Base-by-base conservation (phyloP, 2,888 invertebrate species). In the Therioaphis trifolii region DNA sequence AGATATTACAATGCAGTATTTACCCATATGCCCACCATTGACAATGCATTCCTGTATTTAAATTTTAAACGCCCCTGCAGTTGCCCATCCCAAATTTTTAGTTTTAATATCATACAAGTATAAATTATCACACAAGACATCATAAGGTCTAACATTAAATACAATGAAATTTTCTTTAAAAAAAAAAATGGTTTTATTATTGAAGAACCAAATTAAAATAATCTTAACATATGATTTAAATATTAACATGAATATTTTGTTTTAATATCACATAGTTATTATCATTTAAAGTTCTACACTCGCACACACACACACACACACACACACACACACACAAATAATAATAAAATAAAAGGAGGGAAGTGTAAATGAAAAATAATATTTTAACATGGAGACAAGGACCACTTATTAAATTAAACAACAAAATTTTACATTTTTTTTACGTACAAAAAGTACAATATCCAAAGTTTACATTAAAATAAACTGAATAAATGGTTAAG, bases 181-280 rank as follows among this genome's bases (percentile, higher is more conserved):
- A n/a, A n/a, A n/a, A 78, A 68, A 78, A 78, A 49, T 68, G 52
- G 68, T 68, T 78, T 78, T 55, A 68, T 78, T 68, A 40, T 55
- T 24, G 11, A 66, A 78, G 52, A 52, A 29, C 52, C 24, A 52
- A 52, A 68, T 77, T 66, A 66, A 18, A 68, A 27, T 78, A 35
- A 21, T 49, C n/a, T 68, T 52, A 68, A 66, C 18, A 40, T 35
- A 74, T 76, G 61, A 46, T 46, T 24, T 52, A 21, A 40, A 78
- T 78, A 68, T 80, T 49, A 80, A 72, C 80, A 82, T 52, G 52
- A 82, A 82, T 72, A 74, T 74, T n/a, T 72, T 82, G 40, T 61
- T 74, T 63, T 49, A 74, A 66, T 82, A 82, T 82, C 82, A 82
- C 82, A 82, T 52, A 82, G 35, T 80, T 58, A 68, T 79, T 55